Base-by-base conservation (phyloP, 2,888 invertebrate species). In the Cecidostiba fungosa region DNA sequence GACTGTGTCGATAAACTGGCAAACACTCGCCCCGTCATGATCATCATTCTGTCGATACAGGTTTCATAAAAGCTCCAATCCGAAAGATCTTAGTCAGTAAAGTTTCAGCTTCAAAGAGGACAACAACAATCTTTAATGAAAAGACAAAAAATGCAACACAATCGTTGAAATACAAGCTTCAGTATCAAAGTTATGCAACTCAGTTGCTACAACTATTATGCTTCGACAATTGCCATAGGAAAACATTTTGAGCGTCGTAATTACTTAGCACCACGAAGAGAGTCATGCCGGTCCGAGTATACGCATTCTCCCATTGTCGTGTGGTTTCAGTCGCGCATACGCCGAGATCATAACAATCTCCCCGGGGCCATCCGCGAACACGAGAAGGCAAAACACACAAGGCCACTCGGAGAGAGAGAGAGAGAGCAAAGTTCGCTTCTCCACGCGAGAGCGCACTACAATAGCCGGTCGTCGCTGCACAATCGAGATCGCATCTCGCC, bases 401-500 rank as follows among this genome's bases (percentile, higher is more conserved):
- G 39, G n/a, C 36, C 23, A 39, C 70, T 23, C 39, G 16, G 43
- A 54, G n/a, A 16, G 50, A 50, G 50, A 47, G 47, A 14, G 47
- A 47, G 47, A 50, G 50, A n/a, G 39, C 72, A 39, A 72, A 72
- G 72, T 72, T 72, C 72, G 43, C 16, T 23, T 72, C 72, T 59
- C 19, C 8, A 59, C 54, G n/a, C 54, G 54, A 19, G 50, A 19
- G 50, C 26, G 36, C 54, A 36, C n/a, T 32, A 77, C 59, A 77
- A 77, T 77, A n/a, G 76, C 76, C 29, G 54, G 50, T 10, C 50
- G 23, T 6, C 16, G 39, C 32, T 8, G 32, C 32, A 39, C 72
- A 77, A 83, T 83, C 77, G 47, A 79, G 84, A 84, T 84, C 74
- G 69, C 79, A 72, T 77, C 70, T 70, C 78, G 12, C 10, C 62